Base-by-base conservation (phyloP, 2,888 invertebrate genomes). In the Leucozona laternaria region DNA sequence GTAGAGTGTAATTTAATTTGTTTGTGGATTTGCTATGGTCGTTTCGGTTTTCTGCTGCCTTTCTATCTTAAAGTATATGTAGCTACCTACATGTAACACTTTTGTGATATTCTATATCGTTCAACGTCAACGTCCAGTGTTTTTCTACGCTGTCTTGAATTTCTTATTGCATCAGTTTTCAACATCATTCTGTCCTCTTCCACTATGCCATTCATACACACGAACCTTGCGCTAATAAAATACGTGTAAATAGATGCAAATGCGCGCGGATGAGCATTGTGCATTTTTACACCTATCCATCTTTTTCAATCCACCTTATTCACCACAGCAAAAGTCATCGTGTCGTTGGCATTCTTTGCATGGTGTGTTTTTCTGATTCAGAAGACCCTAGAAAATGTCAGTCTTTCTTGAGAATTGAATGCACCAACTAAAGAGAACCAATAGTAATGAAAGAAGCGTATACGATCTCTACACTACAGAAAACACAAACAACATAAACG, bases 81-180 rank as follows among this genome's bases (percentile, higher is more conserved):
- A 10, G 10, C 1, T 60, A 8, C n/a, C 6, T 37, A 1, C 31
- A 22, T 17, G 43, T 37, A 66, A 50, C 34, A 20, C 60, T 60
- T 76, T 76, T 76, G 45, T 80, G 84, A 72, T 80, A 85, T 76
- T 77, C 80, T 80, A 77, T 85, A 77, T 85, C 71, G 50, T 62
- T 73, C 57, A 66, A 62, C 79, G 70, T 83, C 79, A 83, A 75
- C 70, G 83, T 83, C 75, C 83, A 83, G 79, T 82, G 37, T 79
- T 72, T 60, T 53, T 28, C 45, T 28, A 17, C 20, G 58, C 40
- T 48, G 70, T 70, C 77, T 85, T 73, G 43, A 62, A 62, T 85
- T 77, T 80, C 84, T 50, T 72, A 81, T 85, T 85, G 77, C 77
- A 81, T 81, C 62, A 73, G 76, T 66, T 78, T 72, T 68, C 53